Evolutionary conservation across 2,797 vertebrate genomes (phyloP), one percentile per base, ranked within the genome.

Genomic region (Neostethus bicornis): DNA sequence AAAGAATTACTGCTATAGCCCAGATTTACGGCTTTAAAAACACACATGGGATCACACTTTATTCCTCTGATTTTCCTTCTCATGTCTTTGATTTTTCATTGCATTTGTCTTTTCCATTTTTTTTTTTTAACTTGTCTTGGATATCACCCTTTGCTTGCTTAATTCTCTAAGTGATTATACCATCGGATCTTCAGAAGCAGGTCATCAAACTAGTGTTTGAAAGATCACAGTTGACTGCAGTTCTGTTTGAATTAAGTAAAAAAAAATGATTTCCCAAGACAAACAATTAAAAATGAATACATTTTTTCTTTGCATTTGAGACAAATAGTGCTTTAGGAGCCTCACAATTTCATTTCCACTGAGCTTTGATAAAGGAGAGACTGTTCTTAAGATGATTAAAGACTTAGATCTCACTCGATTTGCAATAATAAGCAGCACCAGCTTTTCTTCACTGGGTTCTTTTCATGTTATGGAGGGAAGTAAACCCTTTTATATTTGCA

Each of bases 381-480:
- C 2, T 47, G 45, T 65, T 65, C 72, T 80, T 75, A 66, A 81
- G 73, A 82, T 82, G 80, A 86, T 86, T 76, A 80, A 85, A 80
- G 61, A 69, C 66, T 4, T 8, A 62, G 55, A 70, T 73, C 68
- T 70, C 75, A 63, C 44, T 59, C 42, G 45, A 60, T 74, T 45
- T 60, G 46, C 69, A 75, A 79, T 80, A 85, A 77, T 85, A 82
- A 72, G 63, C 63, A 42, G 28, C 35, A 74, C 70, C 62, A 74
- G 26, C 62, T 76, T 70, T 66, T 54, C 37, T 60, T 70, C 45
- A 53, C 45, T 29, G 23, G 66, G 54, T 67, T 64, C 55, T 66
- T 70, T 60, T 68, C 61, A 68, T 75, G 62, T 71, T 47, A 63
- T 68, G 61, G 53, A 57, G 44, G 56, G 71, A 63, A 47, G 59